Percentiles rank a stretch among this genome's conserved stretches.
These are phyloP conservation scores for chimpanzee (Pan troglodytes) DNA, from an alignment of 2,113 vertebrate genomes.

Conservation along the genomic window DNA sequence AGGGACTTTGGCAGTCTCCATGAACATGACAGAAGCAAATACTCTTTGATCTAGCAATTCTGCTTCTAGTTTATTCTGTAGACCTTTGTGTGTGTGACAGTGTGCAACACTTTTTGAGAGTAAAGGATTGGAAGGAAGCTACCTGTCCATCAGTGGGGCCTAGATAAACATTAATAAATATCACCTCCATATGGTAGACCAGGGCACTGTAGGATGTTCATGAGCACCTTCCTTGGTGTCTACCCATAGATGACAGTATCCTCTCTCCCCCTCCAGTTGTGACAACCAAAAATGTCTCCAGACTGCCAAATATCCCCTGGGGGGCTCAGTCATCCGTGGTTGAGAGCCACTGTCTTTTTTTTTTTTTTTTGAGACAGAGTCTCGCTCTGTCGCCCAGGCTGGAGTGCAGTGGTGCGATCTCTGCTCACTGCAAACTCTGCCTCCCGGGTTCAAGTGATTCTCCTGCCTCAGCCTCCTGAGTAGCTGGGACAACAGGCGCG, in stretches of 20 bases:
- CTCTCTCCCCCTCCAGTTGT: rapidly evolving
- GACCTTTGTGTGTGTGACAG: not conserved
- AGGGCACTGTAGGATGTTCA: not conserved
- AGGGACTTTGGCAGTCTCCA: not conserved
- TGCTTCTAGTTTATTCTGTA: not conserved
- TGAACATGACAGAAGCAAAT: rapidly evolving
- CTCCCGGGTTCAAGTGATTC: too few species aligned
- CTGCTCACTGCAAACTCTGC: too few species aligned
- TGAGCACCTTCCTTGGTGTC: not conserved
- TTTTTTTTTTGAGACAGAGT: too few species aligned
- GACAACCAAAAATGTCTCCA: not conserved
- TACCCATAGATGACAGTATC: not conserved
- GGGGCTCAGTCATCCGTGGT: not conserved
- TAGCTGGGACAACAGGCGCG: too few species aligned
- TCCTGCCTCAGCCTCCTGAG: too few species aligned
- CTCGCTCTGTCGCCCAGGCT: too few species aligned
- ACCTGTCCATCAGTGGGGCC: not conserved
- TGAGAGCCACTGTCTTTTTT: not conserved
- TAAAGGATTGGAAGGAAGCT: not conserved
- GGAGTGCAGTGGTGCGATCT: too few species aligned
- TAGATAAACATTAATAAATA: too few species aligned
- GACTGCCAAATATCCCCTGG: not conserved
- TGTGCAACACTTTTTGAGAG: not conserved
- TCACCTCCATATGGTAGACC: too few species aligned
- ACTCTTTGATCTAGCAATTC: not conserved